Percentiles rank a stretch among this genome's conserved stretches.
Conservation (phyloP, 1,140 invertebrate species). For the Pogonus chalceus region DNA sequence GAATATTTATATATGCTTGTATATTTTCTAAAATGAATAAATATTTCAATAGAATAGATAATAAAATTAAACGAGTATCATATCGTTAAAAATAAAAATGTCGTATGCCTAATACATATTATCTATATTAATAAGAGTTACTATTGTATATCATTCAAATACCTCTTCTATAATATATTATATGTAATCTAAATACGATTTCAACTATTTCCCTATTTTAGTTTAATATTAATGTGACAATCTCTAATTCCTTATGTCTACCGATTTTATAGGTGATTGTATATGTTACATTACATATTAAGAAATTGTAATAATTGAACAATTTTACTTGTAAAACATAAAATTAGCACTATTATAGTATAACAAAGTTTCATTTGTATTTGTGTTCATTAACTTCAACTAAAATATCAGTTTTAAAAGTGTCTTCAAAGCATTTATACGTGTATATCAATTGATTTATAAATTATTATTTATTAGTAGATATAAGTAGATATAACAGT, state of each 20-base stretch:
- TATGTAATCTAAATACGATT: conserved; percentile 28
- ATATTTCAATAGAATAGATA: no score
- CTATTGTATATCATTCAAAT: conserved; percentile 11
- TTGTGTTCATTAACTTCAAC: neutral
- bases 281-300: conserved; percentile 19
- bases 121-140: conserved; percentile 12
- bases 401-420: neutral
- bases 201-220: conserved; percentile 28
- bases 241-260: conserved; percentile 22
- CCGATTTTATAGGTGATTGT: conserved; percentile 25
- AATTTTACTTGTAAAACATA: conserved; percentile 17
- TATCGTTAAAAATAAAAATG: neutral
- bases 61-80: neutral
- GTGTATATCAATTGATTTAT: neutral
- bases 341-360: conserved; percentile 13
- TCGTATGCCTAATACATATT: conserved; percentile 7
- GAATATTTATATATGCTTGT: no score
- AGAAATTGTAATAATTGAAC: conserved; percentile 16
- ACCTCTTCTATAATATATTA: conserved; percentile 19
- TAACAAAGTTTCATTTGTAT: conserved; percentile 12
- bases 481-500: neutral
- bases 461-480: neutral
- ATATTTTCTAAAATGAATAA: no score
- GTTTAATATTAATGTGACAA: conserved; percentile 30
- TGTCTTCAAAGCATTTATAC: neutral